These are phyloP conservation scores for Rhyzopertha dominica DNA, from an alignment of 1,140 invertebrate genomes.

Conservation along the genomic window DNA sequence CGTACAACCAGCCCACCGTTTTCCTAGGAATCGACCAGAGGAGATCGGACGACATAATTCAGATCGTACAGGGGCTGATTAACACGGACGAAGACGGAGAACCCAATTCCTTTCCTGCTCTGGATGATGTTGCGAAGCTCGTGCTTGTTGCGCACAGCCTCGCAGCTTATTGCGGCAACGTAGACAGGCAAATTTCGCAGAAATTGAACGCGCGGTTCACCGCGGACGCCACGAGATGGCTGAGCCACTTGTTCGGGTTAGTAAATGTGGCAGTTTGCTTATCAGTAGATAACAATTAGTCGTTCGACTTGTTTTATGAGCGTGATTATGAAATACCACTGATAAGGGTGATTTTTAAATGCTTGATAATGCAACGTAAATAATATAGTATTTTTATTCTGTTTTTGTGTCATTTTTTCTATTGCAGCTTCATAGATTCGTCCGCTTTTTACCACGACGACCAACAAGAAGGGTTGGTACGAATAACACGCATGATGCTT, in stretches of 20 bases:
- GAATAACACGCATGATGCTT: slow-evolving; percentile 70
- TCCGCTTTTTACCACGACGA: slow-evolving; percentile 38
- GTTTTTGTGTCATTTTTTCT: too few species aligned
- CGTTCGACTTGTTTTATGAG: too few species aligned
- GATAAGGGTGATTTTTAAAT: too few species aligned
- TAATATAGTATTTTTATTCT: too few species aligned
- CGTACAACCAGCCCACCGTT: slow-evolving; percentile 35
- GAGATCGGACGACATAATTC: slow-evolving; percentile 38
- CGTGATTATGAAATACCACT: too few species aligned
- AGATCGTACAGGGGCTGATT: slow-evolving; percentile 38
- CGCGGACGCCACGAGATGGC: slow-evolving; percentile 71
- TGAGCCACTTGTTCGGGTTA: slow-evolving; percentile 74
- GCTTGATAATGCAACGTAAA: too few species aligned
- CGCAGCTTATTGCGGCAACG: slow-evolving; percentile 64
- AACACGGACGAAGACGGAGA: slow-evolving; percentile 49
- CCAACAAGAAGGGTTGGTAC: slow-evolving; percentile 60
- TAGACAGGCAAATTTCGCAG: slow-evolving; percentile 65
- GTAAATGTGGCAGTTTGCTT: too few species aligned
- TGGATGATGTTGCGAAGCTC: slow-evolving; percentile 59
- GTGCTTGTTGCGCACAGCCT: slow-evolving; percentile 69
- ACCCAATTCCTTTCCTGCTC: slow-evolving; percentile 45
- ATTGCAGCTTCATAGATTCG: slow-evolving; percentile 33
- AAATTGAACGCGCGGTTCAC: slow-evolving; percentile 65
- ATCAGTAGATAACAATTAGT: too few species aligned
- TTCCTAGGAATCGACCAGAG: slow-evolving; percentile 40